Conservation (phyloP, 2,113 vertebrate species). For the Aegithalos caudatus region DNA sequence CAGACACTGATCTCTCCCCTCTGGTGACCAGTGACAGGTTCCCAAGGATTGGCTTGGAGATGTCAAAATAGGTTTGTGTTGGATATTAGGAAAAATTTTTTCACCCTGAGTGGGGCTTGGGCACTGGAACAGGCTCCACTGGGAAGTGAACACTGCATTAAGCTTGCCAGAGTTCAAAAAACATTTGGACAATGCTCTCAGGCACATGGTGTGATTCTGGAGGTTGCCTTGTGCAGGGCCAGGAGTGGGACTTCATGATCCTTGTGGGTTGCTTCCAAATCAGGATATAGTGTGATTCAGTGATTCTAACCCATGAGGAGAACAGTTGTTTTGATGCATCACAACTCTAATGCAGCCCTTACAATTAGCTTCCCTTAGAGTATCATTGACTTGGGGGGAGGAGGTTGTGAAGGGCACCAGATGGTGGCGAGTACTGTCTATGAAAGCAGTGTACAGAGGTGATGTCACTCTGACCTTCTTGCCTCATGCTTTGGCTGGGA, state of each 20-base stretch:
- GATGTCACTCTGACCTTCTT: not conserved
- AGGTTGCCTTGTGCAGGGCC: not conserved
- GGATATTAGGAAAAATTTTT: not conserved
- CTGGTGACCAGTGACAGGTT: not conserved
- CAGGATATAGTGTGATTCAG: not conserved
- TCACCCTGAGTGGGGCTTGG: rapidly evolving
- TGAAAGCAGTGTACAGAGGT: not conserved
- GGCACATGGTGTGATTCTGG: not conserved
- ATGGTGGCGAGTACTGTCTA: not conserved
- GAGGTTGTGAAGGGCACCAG: not conserved
- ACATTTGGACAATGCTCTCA: not conserved
- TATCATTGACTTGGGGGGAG: not conserved
- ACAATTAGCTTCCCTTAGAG: not conserved
- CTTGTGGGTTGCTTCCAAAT: not conserved
- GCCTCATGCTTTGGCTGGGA: not conserved
- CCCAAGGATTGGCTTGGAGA: rapidly evolving
- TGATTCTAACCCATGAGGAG: not conserved
- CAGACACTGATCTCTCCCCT: not conserved
- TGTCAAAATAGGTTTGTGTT: not conserved
- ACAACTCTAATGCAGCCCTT: not conserved
- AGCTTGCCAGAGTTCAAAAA: not conserved
- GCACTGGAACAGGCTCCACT: not conserved
- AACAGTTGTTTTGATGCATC: not conserved
- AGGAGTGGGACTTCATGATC: not conserved
- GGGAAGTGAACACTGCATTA: not conserved